These are phyloP conservation scores for Theretra japonica DNA, from an alignment of 2,888 invertebrate species.

Conservation along the genomic window DNA sequence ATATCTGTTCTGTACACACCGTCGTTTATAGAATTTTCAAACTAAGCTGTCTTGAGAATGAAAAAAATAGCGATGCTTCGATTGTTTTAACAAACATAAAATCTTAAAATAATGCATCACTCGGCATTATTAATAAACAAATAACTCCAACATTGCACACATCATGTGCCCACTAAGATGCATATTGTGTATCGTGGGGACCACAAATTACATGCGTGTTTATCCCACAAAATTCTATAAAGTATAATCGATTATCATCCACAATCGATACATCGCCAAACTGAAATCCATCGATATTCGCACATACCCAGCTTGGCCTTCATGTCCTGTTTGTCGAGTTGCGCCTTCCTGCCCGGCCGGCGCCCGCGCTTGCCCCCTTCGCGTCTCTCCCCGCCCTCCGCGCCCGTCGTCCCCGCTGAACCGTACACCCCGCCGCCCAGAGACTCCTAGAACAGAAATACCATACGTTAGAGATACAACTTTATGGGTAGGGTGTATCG, in stretches of 20 bases:
- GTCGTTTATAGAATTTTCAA: too few relatives aligned
- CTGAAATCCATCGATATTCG: background rate
- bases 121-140: too few relatives aligned
- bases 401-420: constrained; percentile 71
- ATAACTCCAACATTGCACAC: too few relatives aligned
- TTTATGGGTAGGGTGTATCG: constrained; percentile 13
- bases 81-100: background rate
- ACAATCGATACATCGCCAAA: constrained; percentile 11
- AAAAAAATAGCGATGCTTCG: background rate
- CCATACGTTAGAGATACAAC: constrained; percentile 19
- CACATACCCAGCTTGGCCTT: constrained; percentile 94
- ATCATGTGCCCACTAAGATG: too few relatives aligned
- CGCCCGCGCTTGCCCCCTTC: constrained; percentile 95
- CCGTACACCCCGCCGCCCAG: constrained; percentile 66
- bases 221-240: background rate
- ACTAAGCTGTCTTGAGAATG: too few relatives aligned
- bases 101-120: too few relatives aligned
- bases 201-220: too few relatives aligned
- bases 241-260: background rate
- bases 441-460: constrained; percentile 65
- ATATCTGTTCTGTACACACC: too few relatives aligned
- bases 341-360: constrained; percentile 93
- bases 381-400: constrained; percentile 87
- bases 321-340: constrained; percentile 95
- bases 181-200: too few relatives aligned